phyloP scores from a whole-genome alignment of 2,113 vertebrate genomes.

The Paramormyrops kingsleyae region DNA sequence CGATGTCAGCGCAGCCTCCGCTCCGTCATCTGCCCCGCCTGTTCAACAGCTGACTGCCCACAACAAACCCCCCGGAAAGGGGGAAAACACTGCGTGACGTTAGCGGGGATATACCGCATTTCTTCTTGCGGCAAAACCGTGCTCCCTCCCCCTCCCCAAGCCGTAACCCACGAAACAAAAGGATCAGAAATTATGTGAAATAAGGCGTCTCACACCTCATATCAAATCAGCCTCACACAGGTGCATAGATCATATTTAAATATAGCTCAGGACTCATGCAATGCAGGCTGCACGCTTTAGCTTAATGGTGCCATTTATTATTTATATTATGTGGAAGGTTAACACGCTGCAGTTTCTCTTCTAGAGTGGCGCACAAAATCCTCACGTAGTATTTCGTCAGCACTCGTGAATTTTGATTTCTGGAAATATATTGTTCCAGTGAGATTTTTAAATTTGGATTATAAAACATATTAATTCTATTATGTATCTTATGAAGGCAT shows the following conservation, averaged over 20 bases:
- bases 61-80: conserved; percentile 31
- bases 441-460: not conserved
- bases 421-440: not conserved
- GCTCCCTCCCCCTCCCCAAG: not conserved
- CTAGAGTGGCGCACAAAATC: not conserved
- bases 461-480: not conserved
- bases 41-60: conserved; percentile 43
- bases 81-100: conserved; percentile 33
- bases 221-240: not conserved
- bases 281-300: not conserved
- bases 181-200: not conserved
- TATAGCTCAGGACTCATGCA: not conserved
- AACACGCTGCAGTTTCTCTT: not conserved
- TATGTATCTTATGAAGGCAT: not conserved
- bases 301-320: not conserved
- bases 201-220: not conserved
- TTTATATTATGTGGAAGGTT: not conserved
- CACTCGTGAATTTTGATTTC: not conserved
- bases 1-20: conserved; percentile 45
- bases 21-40: conserved; percentile 60
- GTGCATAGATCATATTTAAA: not conserved
- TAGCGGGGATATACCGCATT: conserved; percentile 39
- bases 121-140: conserved; percentile 38
- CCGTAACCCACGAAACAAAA: not conserved
- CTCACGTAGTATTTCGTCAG: not conserved